Conservation (phyloP, 2,888 invertebrate species). For the Eupithecia vulgata region DNA sequence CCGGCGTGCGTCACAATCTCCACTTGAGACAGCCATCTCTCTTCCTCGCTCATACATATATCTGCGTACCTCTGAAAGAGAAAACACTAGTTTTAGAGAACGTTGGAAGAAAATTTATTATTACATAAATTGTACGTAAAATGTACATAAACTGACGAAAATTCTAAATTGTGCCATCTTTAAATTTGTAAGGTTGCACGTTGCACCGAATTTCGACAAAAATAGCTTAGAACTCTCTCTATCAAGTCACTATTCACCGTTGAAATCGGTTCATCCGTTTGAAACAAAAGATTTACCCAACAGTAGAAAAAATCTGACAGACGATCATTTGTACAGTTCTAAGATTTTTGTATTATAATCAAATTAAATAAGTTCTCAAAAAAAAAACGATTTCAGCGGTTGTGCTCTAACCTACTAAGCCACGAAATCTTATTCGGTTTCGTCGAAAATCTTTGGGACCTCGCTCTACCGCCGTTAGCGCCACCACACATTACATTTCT, state of each 20-base stretch:
- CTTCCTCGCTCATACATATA: constrained; percentile 85
- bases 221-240: not conserved
- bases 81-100: not conserved
- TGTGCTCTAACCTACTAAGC: too few species aligned
- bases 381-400: too few species aligned
- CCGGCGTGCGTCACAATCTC: constrained; percentile 99
- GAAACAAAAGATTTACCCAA: too few species aligned
- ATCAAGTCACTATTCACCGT: not conserved
- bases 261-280: too few species aligned
- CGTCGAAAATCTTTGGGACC: too few species aligned
- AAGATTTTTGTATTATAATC: too few species aligned
- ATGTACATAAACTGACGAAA: not conserved
- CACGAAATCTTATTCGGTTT: too few species aligned
- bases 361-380: too few species aligned
- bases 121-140: not conserved
- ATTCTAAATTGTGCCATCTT: not conserved
- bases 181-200: not conserved
- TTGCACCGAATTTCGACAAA: not conserved
- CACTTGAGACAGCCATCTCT: constrained; percentile 97
- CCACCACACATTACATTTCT: too few species aligned
- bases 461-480: too few species aligned
- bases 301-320: too few species aligned
- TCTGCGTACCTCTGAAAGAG: constrained; percentile 71
- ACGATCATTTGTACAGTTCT: too few species aligned
- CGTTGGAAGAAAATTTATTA: not conserved